Base-by-base conservation (phyloP, 2,797 vertebrate genomes). In the Somateria mollissima region DNA sequence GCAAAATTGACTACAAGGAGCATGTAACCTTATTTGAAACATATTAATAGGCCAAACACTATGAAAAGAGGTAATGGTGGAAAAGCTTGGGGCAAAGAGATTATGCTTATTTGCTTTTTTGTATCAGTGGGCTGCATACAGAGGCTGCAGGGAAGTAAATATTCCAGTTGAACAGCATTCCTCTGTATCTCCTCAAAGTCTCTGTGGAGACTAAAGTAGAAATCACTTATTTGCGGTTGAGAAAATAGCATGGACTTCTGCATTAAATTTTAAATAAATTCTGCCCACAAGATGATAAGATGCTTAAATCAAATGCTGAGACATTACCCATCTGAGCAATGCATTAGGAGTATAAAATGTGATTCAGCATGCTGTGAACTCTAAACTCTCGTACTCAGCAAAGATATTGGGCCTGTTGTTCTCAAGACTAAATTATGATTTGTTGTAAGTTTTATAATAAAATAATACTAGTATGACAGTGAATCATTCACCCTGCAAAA, bases 261-360 rank as follows among this genome's bases (percentile, higher is more conserved):
- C 90, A 95, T 97, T 96, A 96, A 95, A 95, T 92, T 93, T 97
- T 93, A 95, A 95, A 95, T 93, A 79, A 86, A 57, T 56, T 81
- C 93, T 92, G 62, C 84, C 82, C 86, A 89, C 41, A 66, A 86
- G 70, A 91, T 77, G 84, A 66, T 93, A 79, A 92, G 60, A 90
- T 57, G 32, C 62, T 92, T 92, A 91, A 94, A 92, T 75, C 89
- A 94, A 77, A 87, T 66, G 76, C 92, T 78, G 79, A 92, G 82
- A 88, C 9, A 1, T 89, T 89, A 89, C 28, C 70, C 87, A 86
- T 72, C 73, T 85, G 45, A 85, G 82, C 58, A 92, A 80, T 69
- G 86, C 94, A 96, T 91, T 94, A 95, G 87, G 30, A 70, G 15
- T 13, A 92, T 45, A 61, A 92, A 92, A 94, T 67, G 60, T 64